phyloP scores from a whole-genome alignment of 2,888 invertebrate genomes.

The Hipparchia sbordonii region DNA sequence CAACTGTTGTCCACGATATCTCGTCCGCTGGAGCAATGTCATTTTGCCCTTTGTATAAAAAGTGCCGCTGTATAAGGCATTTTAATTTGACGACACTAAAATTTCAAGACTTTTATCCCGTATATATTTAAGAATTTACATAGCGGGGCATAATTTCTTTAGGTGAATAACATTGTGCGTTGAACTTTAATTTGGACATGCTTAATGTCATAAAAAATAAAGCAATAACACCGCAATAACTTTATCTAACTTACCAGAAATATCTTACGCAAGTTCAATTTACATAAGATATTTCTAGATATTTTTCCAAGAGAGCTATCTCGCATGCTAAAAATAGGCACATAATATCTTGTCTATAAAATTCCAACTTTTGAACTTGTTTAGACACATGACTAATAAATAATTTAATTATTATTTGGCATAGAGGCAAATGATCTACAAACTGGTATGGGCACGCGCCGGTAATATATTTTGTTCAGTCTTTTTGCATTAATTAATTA shows the following conservation, averaged over 20 bases:
- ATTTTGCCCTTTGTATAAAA: conserved; percentile 32
- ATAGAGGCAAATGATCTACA: conserved; percentile 18
- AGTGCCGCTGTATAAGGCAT: conserved; percentile 35
- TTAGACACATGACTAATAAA: conserved; percentile 10
- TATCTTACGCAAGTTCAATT: not conserved
- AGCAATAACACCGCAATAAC: not conserved
- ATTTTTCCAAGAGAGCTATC: not conserved
- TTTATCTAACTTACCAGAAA: not conserved
- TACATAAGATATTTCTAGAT: conserved; percentile 8
- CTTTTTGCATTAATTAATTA: conserved; percentile 20
- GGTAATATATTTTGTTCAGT: conserved; percentile 11
- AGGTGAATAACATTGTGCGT: conserved; percentile 13
- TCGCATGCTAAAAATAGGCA: conserved; percentile 3
- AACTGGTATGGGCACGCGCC: conserved; percentile 20
- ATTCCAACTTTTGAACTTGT: conserved; percentile 18
- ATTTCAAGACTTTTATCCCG: conserved; percentile 25
- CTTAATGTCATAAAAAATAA: not conserved
- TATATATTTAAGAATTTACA: conserved; percentile 27
- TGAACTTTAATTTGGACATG: conserved; percentile 3
- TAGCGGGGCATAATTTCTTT: conserved; percentile 22
- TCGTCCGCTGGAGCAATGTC: conserved; percentile 25
- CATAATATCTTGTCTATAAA: conserved; percentile 4
- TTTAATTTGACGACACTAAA: conserved; percentile 34
- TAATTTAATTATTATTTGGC: conserved; percentile 12
- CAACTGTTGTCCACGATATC: conserved; percentile 34